Base-by-base conservation (phyloP, 2,113 vertebrate genomes). In the Protobothrops flavoviridis region DNA sequence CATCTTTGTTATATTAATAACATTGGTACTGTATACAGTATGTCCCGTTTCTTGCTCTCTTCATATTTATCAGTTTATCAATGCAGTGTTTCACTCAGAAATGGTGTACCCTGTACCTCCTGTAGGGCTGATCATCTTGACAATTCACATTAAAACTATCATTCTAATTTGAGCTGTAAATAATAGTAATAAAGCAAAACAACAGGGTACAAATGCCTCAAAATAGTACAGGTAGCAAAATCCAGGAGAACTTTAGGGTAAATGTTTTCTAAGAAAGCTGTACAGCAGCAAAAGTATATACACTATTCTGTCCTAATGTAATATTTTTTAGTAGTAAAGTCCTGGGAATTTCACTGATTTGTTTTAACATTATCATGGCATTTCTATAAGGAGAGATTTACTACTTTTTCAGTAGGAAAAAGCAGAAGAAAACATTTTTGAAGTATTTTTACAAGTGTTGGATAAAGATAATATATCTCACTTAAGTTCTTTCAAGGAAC, bases 401-500 rank as follows among this genome's bases (percentile, higher is more conserved):
- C 50, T 33, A 86, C 91, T 59, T 53, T 87, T 2, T 0, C 5
- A 26, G 43, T 52, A 45, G 64, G 89, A 69, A 53, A 90, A 91
- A 21, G 53, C 92, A 89, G 29, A 43, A 24, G 39, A 87, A 20
- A 23, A 26, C 39, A 85, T 3, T 57, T 50, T 64, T 91, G 45
- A 64, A 17, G 4, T 90, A 39, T 86, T 59, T 1, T 4, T 48
- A 20, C 29, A 93, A 88, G 88, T 56, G 13, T 45, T n/a, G 87
- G 45, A 95, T 50, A n/a, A 64, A 92, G 26, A 87, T 69, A 91
- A 93, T 93, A 95, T 0, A 0, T 86, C 69, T 91, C 87, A 91
- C 21, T 88, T 94, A 92, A 92, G 94, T 69, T 81, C 64, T 74
- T 96, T 93, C 64, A 61, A 52, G 87, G 81, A 90, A 39, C 48